Base-by-base conservation (phyloP, 2,113 vertebrate species). In the Porphyrio hochstetteri region DNA sequence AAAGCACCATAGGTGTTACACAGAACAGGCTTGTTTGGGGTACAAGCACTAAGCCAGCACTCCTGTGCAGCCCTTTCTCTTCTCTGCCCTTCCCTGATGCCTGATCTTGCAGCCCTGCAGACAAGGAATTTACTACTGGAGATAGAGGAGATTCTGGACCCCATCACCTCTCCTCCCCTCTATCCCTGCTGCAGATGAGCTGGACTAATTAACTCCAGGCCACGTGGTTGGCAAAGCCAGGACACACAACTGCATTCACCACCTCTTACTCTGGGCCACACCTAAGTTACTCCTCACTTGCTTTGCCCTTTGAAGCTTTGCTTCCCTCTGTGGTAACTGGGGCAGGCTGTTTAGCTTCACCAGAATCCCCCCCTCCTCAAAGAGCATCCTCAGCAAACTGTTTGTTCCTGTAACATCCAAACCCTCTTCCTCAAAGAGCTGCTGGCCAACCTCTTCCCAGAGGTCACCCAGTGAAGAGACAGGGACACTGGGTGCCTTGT, bases 401-500 rank as follows among this genome's bases (percentile, higher is more conserved):
- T 83, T 93, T 57, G 57, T 65, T 85, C 63, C 91, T 1, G 2
- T 4, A 38, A 48, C 63, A 88, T 61, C 86, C 90, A 77, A 81
- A 56, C 3, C 46, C 92, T 53, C 46, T 42, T 85, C 68, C 64
- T 82, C 61, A 35, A 13, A 31, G 23, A 74, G 63, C 52, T 67
- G 79, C 52, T 29, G 68, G 92, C 80, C 94, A 96, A 2, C 7
- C 38, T 50, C 79, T 93, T 88, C 92, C 4, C 3, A 93, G 92
- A 84, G 92, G 65, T 79, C 60, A 27, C 86, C 33, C 71, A 59
- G 50, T 0, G 9, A 95, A 81, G 33, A 77, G 46, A 91, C 0
- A 68, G 0, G 10, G 79, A 86, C 59, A 15, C 23, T 2, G 27
- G 60, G 25, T 80, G 84, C 64, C 68, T 94, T 80, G 25, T 24